Evolutionary conservation across 2,113 vertebrate species (phyloP).

Genomic region (Phainopepla nitens): DNA sequence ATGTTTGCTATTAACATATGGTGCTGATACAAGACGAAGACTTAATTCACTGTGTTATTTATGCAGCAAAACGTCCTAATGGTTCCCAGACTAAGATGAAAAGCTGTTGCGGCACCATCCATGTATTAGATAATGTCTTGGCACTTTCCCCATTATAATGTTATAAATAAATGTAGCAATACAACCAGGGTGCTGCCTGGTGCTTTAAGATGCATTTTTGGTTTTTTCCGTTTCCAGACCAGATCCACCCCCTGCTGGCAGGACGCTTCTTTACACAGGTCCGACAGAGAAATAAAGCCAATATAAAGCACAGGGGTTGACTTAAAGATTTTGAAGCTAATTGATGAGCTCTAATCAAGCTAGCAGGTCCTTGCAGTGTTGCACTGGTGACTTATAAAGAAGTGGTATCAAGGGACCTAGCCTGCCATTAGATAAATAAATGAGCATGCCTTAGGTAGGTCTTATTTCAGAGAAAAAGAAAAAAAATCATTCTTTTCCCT

Average conservation of each 20-base stretch:
- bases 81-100: constrained; percentile 75
- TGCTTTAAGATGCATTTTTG: not conserved
- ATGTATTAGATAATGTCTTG: constrained; percentile 77
- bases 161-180: constrained; percentile 73
- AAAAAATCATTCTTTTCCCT: not conserved
- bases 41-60: constrained; percentile 68
- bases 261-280: not conserved
- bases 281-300: not conserved
- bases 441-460: not conserved
- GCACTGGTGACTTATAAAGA: not conserved
- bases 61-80: constrained; percentile 73
- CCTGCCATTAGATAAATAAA: constrained; percentile 12
- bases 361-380: not conserved
- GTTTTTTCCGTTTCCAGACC: constrained; percentile 1
- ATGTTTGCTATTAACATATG: constrained; percentile 55
- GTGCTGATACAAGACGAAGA: constrained; percentile 52
- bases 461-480: not conserved
- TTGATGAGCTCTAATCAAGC: not conserved
- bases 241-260: constrained; percentile 52
- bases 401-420: not conserved
- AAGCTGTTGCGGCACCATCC: constrained; percentile 43
- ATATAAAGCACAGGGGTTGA: not conserved
- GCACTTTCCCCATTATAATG: constrained; percentile 57
- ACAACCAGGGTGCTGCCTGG: constrained; percentile 31
- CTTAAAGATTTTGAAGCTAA: not conserved